Conservation (phyloP, 2,113 vertebrate genomes). For the Sinosuthora webbiana region DNA sequence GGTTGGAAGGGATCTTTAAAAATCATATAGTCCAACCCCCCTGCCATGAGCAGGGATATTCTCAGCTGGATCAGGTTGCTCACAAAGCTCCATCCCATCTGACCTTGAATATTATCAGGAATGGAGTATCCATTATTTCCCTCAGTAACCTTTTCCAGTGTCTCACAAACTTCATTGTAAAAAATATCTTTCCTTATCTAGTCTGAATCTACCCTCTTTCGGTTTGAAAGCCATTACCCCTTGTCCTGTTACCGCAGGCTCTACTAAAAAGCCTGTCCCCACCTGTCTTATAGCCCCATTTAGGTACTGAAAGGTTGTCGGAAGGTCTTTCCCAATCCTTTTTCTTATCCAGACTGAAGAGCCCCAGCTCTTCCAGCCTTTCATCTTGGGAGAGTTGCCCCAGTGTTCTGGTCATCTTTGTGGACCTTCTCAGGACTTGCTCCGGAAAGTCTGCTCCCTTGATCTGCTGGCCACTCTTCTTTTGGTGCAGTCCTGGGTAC, state of each 20-base stretch:
- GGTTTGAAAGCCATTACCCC: neutral
- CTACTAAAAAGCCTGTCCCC: neutral
- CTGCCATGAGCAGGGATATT: neutral
- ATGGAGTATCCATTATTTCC: neutral
- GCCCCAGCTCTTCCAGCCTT: neutral
- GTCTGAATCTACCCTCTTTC: neutral
- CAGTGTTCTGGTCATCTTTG: neutral
- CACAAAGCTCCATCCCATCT: neutral
- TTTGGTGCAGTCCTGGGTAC: neutral
- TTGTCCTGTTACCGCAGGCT: neutral
- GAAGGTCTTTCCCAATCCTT: neutral
- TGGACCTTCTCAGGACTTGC: neutral
- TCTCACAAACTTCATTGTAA: neutral
- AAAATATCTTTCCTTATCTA: neutral
- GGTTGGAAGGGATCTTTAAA: neutral
- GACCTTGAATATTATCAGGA: neutral
- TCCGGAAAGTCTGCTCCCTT: neutral
- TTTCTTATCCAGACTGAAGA: neutral
- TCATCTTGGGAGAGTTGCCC: no score
- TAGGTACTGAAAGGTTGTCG: neutral
- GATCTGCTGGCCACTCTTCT: neutral
- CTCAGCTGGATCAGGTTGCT: neutral
- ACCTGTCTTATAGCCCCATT: neutral
- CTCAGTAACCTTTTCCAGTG: neutral
- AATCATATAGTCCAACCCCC: fast-evolving